Evolutionary conservation across 2,113 vertebrate species (phyloP), one percentile per base, ranked within the genome.

Genomic region (Hippoglossus stenolepis): DNA sequence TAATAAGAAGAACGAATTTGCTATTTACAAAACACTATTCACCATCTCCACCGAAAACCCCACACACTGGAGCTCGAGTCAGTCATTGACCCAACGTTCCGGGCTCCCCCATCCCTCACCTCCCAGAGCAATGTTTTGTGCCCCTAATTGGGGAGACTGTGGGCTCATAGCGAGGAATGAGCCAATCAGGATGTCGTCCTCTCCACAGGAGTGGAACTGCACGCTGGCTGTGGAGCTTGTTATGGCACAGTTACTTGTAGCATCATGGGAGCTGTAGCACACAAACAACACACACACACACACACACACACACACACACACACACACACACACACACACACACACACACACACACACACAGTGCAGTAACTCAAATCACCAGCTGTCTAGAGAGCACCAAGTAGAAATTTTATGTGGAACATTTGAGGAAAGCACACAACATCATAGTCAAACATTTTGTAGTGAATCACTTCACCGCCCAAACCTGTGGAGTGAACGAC

Each of bases 161-260:
- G 71, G 73, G 66, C 68, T 89, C 70, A 58, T 67, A 57, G 61
- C 75, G 61, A 69, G 74, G 77, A 76, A 84, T 23, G 70, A 88
- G 76, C 91, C 85, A 90, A 90, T 88, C 84, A 88, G 85, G 79
- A 87, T 75, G 82, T 71, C 70, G 79, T 75, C 77, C 77, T 86
- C 86, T 88, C 87, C 86, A 86, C 84, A 23, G 86, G 86, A 87
- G 83, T 86, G 89, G 82, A 91, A 83, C 89, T 77, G 79, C 82
- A 81, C n/a, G 66, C 89, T 77, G 82, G 74, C 76, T 88, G 69
- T 87, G 77, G 75, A 87, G 89, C 91, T 90, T 90, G 89, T 91
- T 91, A 91, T 75, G 73, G 77, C 73, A 59, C 68, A 81, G 83
- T 73, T 83, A 83, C 85, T 77, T 85, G 68, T 72, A 73, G 83